phyloP scores from a whole-genome alignment of 2,797 vertebrate species.

The Sternotherus odoratus region DNA sequence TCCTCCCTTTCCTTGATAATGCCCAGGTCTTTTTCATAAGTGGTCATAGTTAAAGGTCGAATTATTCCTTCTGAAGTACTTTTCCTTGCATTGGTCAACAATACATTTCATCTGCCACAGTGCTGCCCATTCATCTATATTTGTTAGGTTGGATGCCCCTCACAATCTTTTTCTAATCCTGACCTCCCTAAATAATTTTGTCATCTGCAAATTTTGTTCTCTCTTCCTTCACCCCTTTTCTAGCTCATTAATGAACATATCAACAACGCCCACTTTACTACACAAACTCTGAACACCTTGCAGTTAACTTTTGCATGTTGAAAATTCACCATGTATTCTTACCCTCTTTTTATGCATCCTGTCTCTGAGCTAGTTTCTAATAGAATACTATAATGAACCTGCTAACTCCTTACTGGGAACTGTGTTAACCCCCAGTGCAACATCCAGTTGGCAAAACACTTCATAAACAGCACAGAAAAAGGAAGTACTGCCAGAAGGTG shows the following conservation, averaged over 20 bases:
- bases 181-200: background rate
- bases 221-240: background rate
- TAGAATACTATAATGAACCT: background rate
- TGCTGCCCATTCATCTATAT: background rate
- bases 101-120: background rate
- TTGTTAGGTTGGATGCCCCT: background rate
- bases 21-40: background rate
- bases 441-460: background rate
- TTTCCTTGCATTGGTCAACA: background rate
- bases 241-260: background rate
- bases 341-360: background rate
- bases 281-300: background rate
- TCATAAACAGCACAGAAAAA: too few relatives aligned
- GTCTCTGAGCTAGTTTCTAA: background rate
- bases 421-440: background rate
- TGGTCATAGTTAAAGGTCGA: conserved; percentile 16
- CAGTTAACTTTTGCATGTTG: background rate
- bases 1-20: background rate
- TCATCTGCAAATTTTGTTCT: background rate
- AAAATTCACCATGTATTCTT: background rate
- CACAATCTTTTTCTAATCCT: background rate
- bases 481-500: background rate
- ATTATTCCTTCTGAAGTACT: conserved; percentile 7
- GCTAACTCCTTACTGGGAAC: background rate
- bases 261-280: background rate